Evolutionary conservation across 1,140 invertebrate genomes (phyloP).

Genomic region (Whitmania pigra): DNA sequence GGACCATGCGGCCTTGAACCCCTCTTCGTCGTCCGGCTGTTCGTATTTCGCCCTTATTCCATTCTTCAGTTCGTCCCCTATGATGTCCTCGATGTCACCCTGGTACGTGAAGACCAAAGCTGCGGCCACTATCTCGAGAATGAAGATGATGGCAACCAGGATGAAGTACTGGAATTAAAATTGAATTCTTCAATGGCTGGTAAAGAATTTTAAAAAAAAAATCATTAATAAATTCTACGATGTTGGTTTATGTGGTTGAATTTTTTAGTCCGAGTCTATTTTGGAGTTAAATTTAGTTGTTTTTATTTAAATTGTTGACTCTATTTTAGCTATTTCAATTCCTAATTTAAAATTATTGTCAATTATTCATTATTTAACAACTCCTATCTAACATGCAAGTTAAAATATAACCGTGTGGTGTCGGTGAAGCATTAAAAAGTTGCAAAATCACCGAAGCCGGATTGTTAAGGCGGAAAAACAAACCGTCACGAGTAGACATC

Average conservation of each 20-base stretch:
- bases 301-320: too few species aligned
- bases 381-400: too few species aligned
- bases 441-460: not conserved
- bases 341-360: too few species aligned
- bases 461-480: not conserved
- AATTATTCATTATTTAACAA: too few species aligned
- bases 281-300: too few species aligned
- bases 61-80: constrained; percentile 51
- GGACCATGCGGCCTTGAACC: constrained; percentile 14
- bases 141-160: constrained; percentile 63
- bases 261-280: not conserved
- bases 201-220: too few species aligned
- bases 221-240: too few species aligned
- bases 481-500: constrained; percentile 67
- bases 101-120: constrained; percentile 64
- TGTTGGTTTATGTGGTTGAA: not conserved
- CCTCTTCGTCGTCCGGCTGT: constrained; percentile 39
- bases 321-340: too few species aligned
- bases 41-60: constrained; percentile 60
- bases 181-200: not conserved
- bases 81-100: constrained; percentile 47
- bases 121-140: constrained; percentile 62
- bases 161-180: constrained; percentile 60
- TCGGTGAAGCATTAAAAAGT: not conserved
- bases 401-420: not conserved